phyloP scores from a whole-genome alignment of 2,113 vertebrate species.

The Siniperca knerii region DNA sequence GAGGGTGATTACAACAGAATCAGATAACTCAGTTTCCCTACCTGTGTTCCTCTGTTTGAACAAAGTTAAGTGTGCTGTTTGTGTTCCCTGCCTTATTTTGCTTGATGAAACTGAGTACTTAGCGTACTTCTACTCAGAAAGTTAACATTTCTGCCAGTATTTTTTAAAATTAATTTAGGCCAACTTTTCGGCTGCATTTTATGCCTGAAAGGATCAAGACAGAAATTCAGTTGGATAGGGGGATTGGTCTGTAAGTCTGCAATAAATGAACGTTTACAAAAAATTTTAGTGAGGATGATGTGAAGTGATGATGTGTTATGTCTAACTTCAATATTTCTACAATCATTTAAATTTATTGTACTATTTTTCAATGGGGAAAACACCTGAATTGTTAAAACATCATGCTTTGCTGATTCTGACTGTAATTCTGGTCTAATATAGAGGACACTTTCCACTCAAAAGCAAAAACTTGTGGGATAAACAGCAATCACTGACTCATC shows the following conservation, averaged over 20 bases:
- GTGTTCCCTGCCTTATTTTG: too few relatives aligned
- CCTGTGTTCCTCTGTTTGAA: conserved; percentile 1
- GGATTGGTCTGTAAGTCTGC: not conserved
- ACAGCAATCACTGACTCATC: conserved; percentile 16
- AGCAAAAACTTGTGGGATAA: not conserved
- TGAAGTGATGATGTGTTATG: not conserved
- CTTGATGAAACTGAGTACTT: too few relatives aligned
- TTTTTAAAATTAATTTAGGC: not conserved
- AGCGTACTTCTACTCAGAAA: too few relatives aligned
- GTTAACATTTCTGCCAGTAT: not conserved
- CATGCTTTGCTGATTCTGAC: not conserved
- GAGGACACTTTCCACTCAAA: conserved; percentile 5
- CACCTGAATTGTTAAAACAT: not conserved
- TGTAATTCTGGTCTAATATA: not conserved
- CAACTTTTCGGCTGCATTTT: not conserved
- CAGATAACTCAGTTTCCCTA: not conserved
- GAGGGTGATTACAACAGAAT: not conserved
- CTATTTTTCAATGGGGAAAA: not conserved
- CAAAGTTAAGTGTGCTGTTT: not conserved
- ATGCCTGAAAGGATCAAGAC: not conserved
- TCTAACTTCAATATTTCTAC: not conserved
- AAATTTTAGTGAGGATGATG: not conserved
- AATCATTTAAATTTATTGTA: too few relatives aligned
- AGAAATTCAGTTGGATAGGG: not conserved
- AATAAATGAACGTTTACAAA: not conserved